A percentile compares a stretch with the other conserved stretches of the same genome.
Conservation (phyloP, 2,888 invertebrate species). For the Rhamphomyia laevipes region DNA sequence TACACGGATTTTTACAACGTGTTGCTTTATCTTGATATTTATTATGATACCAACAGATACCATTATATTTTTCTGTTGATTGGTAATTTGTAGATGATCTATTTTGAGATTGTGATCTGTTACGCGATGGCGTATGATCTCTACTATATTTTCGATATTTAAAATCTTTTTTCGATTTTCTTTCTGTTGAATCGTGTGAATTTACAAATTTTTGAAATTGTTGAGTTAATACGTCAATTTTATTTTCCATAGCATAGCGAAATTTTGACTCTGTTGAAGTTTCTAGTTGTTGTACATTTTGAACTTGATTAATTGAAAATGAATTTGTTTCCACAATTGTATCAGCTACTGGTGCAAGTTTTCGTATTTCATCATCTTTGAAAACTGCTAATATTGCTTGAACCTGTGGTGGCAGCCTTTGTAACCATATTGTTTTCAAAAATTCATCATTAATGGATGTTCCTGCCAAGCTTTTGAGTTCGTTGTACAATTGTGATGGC, state of each 20-base stretch:
- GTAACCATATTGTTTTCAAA: slow-evolving; percentile 9
- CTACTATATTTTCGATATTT: too few relatives aligned
- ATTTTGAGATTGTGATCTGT: too few relatives aligned
- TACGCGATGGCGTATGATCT: too few relatives aligned
- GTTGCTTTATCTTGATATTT: background rate
- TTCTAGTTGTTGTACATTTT: background rate
- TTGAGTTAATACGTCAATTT: background rate
- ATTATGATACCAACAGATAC: background rate
- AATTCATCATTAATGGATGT: slow-evolving; percentile 7
- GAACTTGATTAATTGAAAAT: background rate
- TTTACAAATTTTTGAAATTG: too few relatives aligned
- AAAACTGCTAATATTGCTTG: slow-evolving; percentile 10
- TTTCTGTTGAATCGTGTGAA: too few relatives aligned
- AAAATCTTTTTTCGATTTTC: too few relatives aligned
- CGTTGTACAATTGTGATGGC: slow-evolving; percentile 14
- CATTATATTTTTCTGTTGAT: too few relatives aligned
- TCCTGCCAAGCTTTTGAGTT: slow-evolving; percentile 10
- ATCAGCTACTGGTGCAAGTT: too few relatives aligned
- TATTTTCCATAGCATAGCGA: background rate
- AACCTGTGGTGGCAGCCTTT: slow-evolving; percentile 5
- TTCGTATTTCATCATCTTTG: too few relatives aligned
- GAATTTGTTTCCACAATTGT: slow-evolving; percentile 6
- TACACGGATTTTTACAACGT: background rate
- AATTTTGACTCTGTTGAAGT: background rate
- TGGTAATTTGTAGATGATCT: too few relatives aligned